Conservation (phyloP, 1,140 invertebrate species). For the Lethrus apterus region DNA sequence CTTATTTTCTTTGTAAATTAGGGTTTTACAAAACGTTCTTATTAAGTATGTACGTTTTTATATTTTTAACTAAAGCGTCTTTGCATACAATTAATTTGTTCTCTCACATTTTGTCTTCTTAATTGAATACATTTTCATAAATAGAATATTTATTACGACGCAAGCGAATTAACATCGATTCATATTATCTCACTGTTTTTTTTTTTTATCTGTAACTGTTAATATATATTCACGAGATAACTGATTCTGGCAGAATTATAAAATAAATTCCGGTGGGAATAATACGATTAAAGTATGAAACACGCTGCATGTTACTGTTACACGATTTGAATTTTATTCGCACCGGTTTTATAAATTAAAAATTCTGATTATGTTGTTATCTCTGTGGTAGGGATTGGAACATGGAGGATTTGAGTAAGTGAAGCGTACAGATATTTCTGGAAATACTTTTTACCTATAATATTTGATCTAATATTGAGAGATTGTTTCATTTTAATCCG, state of each 20-base stretch:
- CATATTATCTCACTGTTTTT: conserved; percentile 1
- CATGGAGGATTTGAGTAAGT: conserved; percentile 4
- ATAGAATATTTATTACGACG: not conserved
- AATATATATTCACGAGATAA: conserved; percentile 21
- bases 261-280: conserved; percentile 20
- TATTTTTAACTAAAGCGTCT: not conserved
- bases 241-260: conserved; percentile 19
- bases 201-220: conserved; percentile 13
- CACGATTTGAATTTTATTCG: conserved; percentile 24
- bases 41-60: not conserved
- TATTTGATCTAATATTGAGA: too few species aligned
- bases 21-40: too few species aligned
- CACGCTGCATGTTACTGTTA: conserved; percentile 13
- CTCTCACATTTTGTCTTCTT: not conserved
- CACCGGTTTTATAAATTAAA: conserved; percentile 25
- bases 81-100: too few species aligned
- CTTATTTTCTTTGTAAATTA: too few species aligned
- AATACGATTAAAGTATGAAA: conserved; percentile 22
- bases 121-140: not conserved
- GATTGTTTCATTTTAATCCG: too few species aligned
- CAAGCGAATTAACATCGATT: conserved; percentile 1
- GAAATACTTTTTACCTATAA: too few species aligned
- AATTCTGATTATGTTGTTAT: conserved; percentile 22
- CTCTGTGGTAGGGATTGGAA: conserved; percentile 12
- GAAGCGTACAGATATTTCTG: too few species aligned